Evolutionary conservation across 2,888 invertebrate species (phyloP), one percentile per base, ranked within the genome.

Genomic region (Lacanobia wlatinum): DNA sequence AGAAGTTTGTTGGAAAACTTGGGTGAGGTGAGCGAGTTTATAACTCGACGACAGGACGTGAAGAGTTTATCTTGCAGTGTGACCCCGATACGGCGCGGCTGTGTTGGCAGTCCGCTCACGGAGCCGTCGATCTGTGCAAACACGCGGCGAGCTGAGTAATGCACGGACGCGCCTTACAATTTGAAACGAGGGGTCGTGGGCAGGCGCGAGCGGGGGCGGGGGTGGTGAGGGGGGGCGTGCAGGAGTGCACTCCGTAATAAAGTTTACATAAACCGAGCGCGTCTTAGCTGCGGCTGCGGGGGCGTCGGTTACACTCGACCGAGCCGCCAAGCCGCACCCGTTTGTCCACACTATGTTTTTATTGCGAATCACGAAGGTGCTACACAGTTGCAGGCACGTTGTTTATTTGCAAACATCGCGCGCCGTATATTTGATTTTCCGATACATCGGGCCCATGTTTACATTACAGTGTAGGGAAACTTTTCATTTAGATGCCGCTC

Each of bases 191-290:
- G 87, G 81, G 82, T 81, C 61, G 77, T 48, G 65, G 58, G 59
- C 65, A 16, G 21, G 18, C 14, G 64, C 9, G 16, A 34, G 43
- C 43, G 8, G 48, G 50, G 9, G 67, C 2, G 34, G 66, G 40
- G 69, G 18, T 48, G 18, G 48, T 34, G 34, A 34, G 56, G 77
- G 79, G 79, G 76, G 78, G 84, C 78, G 81, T 87, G 88, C 88
- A 87, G 87, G 87, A 92, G 87, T 92, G 93, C 94, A 92, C 92
- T 91, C 91, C 87, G 92, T 95, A 95, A 95, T 95, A 95, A 95
- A 95, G 94, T 96, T 95, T 95, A 94, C 94, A 94, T 92, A 94
- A 93, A 94, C 93, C 92, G 87, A 90, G 89, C 90, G 87, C 88
- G 92, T 93, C 94, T 94, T 92, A 91, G 92, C 88, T 90, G 91